A percentile compares a stretch with the other conserved stretches of the same genome.
Evolutionary conservation across 2,888 invertebrate genomes (phyloP).

Genomic region (Temnothorax unifasciatus): DNA sequence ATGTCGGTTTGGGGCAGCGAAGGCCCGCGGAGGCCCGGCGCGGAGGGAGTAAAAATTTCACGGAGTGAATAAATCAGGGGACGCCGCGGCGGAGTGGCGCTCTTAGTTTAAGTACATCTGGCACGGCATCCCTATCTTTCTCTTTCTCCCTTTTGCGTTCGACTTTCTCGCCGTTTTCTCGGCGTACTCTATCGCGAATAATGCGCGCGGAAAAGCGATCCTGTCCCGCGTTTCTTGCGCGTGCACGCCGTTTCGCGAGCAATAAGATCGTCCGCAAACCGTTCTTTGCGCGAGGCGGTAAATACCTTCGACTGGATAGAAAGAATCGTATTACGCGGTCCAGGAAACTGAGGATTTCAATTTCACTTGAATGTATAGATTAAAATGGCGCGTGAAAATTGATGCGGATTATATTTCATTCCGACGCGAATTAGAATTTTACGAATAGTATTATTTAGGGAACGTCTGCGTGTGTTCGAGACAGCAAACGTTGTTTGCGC

Average conservation of each 20-base stretch:
- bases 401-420: slow-evolving; percentile 4
- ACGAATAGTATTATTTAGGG: neutral
- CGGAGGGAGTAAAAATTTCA: slow-evolving; percentile 81
- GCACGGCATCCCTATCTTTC: slow-evolving; percentile 53
- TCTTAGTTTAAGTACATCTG: slow-evolving; percentile 80
- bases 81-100: slow-evolving; percentile 77
- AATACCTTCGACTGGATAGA: neutral
- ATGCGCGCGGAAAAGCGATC: slow-evolving; percentile 65
- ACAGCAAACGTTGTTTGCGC: neutral
- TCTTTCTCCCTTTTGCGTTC: slow-evolving; percentile 50
- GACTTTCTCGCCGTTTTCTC: slow-evolving; percentile 52
- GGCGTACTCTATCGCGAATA: slow-evolving; percentile 77
- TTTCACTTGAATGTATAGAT: neutral
- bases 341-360: neutral
- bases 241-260: slow-evolving; percentile 28
- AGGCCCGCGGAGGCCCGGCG: slow-evolving; percentile 69
- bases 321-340: neutral
- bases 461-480: neutral
- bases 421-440: neutral
- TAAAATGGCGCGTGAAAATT: neutral
- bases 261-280: neutral
- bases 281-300: neutral
- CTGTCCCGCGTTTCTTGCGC: slow-evolving; percentile 55
- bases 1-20: slow-evolving; percentile 70
- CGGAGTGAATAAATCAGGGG: slow-evolving; percentile 84